Evolutionary conservation across 2,797 vertebrate genomes (phyloP).

Genomic region (Spatula clypeata): DNA sequence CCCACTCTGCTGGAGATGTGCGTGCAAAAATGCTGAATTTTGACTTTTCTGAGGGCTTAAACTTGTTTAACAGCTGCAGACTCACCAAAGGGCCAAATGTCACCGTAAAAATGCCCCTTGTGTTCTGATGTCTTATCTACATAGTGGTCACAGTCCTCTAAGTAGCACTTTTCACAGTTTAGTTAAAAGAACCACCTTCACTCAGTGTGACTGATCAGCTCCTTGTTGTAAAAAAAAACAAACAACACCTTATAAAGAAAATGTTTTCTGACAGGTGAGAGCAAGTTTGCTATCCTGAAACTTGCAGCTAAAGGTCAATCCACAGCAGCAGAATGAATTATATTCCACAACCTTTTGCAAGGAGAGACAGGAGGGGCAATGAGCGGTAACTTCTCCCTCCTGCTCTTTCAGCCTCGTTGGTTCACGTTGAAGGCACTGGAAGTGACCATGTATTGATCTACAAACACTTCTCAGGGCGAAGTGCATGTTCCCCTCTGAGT

Average conservation of each 20-base stretch:
- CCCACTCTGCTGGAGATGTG: background rate
- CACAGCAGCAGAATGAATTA: background rate
- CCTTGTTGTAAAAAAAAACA: background rate
- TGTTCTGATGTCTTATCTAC: background rate
- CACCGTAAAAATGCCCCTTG: background rate
- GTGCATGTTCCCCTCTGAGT: background rate
- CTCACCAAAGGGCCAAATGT: background rate
- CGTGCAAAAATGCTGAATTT: background rate
- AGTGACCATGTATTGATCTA: rapidly evolving
- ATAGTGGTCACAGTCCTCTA: background rate
- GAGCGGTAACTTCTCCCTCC: background rate
- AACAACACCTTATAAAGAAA: background rate
- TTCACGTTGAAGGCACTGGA: background rate
- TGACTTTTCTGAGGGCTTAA: background rate
- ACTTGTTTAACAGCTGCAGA: background rate
- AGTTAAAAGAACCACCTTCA: background rate
- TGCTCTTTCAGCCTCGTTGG: background rate
- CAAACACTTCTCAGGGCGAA: background rate
- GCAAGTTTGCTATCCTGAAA: background rate
- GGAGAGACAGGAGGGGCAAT: background rate
- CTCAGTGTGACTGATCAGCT: background rate
- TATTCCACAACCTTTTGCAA: background rate
- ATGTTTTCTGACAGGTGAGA: background rate
- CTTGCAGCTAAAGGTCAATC: background rate
- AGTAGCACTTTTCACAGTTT: background rate